Evolutionary conservation across 1,140 invertebrate species (phyloP).

Genomic region (Dinoponera quadriceps): DNA sequence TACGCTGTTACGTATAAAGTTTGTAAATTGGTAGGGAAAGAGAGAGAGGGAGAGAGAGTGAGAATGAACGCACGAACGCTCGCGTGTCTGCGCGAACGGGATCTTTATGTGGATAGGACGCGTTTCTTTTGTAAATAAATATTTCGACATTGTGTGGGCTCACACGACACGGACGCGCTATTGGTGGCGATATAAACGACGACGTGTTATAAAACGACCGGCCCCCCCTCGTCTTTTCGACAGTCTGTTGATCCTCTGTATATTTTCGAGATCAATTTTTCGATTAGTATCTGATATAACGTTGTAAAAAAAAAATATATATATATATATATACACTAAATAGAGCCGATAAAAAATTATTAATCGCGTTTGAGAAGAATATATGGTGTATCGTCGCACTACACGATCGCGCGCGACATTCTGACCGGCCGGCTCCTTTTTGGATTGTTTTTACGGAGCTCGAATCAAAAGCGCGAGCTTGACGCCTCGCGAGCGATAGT

Average conservation of each 20-base stretch:
- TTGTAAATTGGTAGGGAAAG: constrained; percentile 14
- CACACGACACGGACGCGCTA: not conserved
- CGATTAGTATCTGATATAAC: constrained; percentile 37
- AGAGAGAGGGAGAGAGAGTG: not conserved
- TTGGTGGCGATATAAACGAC: not conserved
- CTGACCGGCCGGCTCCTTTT: not conserved
- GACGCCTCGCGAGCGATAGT: not conserved
- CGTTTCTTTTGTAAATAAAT: constrained; percentile 67
- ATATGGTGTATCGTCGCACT: constrained; percentile 1
- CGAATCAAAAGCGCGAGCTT: constrained; percentile 35
- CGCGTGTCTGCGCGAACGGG: not conserved
- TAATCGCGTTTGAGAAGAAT: constrained; percentile 20
- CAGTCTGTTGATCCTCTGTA: constrained; percentile 53
- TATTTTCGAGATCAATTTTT: constrained; percentile 70
- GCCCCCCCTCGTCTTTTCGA: constrained; percentile 23
- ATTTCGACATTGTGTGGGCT: constrained; percentile 15
- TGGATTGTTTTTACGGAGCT: constrained; percentile 20
- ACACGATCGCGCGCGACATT: constrained; percentile 23
- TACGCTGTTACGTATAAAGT: constrained; percentile 16
- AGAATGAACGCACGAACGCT: not conserved
- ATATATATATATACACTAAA: constrained; percentile 45
- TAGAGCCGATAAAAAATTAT: constrained; percentile 18
- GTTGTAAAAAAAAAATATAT: constrained; percentile 42
- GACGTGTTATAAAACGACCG: constrained; percentile 2
- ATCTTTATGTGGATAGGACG: constrained; percentile 4